Evolutionary conservation across 2,797 vertebrate genomes (phyloP), one percentile per base, ranked within the genome.

Genomic region (Pseudochirops cupreus): DNA sequence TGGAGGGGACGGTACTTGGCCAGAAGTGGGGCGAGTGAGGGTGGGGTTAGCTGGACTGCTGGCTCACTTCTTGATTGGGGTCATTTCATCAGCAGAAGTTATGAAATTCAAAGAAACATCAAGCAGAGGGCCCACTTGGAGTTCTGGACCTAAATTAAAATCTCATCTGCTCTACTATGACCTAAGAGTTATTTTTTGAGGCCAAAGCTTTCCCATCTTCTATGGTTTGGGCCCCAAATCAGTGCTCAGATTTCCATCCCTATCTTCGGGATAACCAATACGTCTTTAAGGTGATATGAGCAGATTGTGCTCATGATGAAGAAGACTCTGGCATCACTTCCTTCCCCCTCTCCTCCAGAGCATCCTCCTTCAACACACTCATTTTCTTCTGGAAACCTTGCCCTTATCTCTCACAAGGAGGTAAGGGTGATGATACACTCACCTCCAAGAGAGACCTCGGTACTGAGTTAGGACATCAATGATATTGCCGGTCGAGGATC

Each of bases 401-500:
- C 39, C 39, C 21, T 82, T 11, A 82, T 26, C 39, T 46, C 74
- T 46, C 74, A 46, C 39, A 46, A 46, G 28, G 6, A 33, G 53
- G 67, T 9, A 52, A 67, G 21, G 74, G 39, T 46, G 9, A 21
- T 26, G 39, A 50, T 5, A 14, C 29, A 98, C 98, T 98, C 93
- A 99, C 99, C 99, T 99, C 99, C 99, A 99, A 54, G 99, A 99
- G 90, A 99, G 91, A 57, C 99, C 99, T 95, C 99, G 98, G 91
- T 99, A 99, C 92, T 99, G 97, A 92, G 98, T 98, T 0, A 98
- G 0, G 74, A 99, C 98, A 9, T 98, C 98, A 3, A 98, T 0
- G 90, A 99, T 0, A 11, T 99, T 0, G 0, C 95, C 0, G 26
- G 95, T 93, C 6, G 0, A 94, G 92, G 99, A 95, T 7, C 95